These are phyloP conservation scores for Lamprotornis superbus DNA, from an alignment of 2,113 vertebrate genomes.

Conservation along the genomic window DNA sequence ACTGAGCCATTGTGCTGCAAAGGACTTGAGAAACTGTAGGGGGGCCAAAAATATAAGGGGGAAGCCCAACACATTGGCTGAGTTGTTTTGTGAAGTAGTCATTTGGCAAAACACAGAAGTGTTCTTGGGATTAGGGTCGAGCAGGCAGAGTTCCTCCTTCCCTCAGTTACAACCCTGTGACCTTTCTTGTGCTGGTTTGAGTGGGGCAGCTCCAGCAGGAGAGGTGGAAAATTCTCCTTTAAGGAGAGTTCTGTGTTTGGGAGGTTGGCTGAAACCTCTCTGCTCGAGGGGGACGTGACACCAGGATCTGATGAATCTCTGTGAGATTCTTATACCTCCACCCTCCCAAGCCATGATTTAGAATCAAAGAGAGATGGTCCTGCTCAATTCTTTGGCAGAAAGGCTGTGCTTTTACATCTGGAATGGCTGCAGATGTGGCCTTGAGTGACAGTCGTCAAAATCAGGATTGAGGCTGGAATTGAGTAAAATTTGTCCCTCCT, in stretches of 20 bases:
- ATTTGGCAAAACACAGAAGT: constrained; percentile 8
- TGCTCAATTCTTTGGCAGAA: neutral
- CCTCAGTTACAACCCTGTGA: neutral
- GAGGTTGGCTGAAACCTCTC: neutral
- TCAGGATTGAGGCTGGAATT: neutral
- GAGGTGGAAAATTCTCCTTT: neutral
- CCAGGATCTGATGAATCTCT: neutral
- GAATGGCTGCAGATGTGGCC: neutral
- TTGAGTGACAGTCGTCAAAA: neutral
- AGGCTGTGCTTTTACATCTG: neutral
- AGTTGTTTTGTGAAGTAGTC: neutral
- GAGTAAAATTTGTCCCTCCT: neutral
- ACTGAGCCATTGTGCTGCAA: neutral
- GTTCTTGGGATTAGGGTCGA: neutral
- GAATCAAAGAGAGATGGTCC: neutral
- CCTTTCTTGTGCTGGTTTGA: neutral
- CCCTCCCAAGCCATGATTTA: neutral
- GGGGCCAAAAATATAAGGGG: neutral
- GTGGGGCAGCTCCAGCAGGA: neutral
- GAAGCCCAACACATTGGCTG: neutral
- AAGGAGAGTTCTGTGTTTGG: neutral
- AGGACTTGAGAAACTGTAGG: neutral
- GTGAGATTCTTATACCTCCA: neutral
- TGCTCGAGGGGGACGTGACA: neutral
- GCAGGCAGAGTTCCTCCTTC: neutral